Evolutionary conservation across 2,797 vertebrate genomes (phyloP), one percentile per base, ranked within the genome.

Genomic region (Furcifer pardalis): DNA sequence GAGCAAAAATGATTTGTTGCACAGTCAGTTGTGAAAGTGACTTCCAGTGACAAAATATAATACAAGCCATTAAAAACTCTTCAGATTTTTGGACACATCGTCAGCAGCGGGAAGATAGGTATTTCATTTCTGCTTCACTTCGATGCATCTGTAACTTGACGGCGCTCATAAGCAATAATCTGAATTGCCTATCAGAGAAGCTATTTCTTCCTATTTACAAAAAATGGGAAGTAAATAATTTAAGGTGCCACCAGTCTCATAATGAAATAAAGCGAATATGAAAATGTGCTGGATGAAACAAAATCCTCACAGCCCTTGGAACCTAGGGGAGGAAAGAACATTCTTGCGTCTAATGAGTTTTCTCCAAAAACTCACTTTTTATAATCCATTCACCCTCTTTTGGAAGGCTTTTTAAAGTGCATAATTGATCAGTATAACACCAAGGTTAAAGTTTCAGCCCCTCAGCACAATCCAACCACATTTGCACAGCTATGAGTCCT

Each of bases 11-110:
- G 84, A 87, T 86, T 89, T 91, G 83, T 88, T 89, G 79, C 68
- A 91, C 56, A 87, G 71, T 0, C 7, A 91, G 52, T 93, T 93
- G 83, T 91, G 91, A 92, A 92, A 94, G 84, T 93, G 93, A 92
- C 91, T 92, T 90, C 79, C 73, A 89, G 79, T 92, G 92, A 90
- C 86, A 94, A 91, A 92, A 89, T 86, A 37, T 37, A 89, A 93
- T 89, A 90, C 17, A 76, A 63, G 25, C 69, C 76, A 49, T 79
- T 87, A 83, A 84, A n/a, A 91, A 91, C 81, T 79, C 13, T 25
- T 84, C 90, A 91, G 65, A 9, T 86, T 92, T 93, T 89, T 89
- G 81, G 91, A 90, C 85, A 87, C 40, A 74, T 79, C 75, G 32
- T 86, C 91, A 89, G 86, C 77, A 74, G 35, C 62, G 37, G 91